A percentile compares a stretch with the other conserved stretches of the same genome.
These are phyloP conservation scores for Dryomyza anilis DNA, from an alignment of 2,888 invertebrate species.

Conservation along the genomic window DNA sequence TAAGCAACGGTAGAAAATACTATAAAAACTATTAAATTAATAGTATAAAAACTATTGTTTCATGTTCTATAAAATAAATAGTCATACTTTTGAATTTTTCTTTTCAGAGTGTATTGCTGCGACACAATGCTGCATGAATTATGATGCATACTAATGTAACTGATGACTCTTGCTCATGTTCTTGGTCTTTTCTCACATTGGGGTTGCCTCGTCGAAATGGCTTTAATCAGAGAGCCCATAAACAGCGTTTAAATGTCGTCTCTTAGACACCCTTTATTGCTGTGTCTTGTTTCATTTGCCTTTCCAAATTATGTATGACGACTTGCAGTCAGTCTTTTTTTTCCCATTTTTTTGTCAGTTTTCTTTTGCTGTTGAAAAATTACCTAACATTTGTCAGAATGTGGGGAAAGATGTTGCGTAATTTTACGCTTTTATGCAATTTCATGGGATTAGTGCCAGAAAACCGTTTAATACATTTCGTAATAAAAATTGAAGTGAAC, in stretches of 20 bases:
- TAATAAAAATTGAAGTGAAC: no score
- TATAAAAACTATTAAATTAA: no score
- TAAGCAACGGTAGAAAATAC: no score
- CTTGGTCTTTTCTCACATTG: background rate
- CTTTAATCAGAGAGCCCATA: conserved; percentile 12
- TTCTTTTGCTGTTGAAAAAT: conserved; percentile 1
- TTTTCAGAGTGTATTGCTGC: conserved; percentile 1
- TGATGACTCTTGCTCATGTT: background rate
- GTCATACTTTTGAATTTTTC: no score
- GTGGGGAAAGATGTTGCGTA: background rate
- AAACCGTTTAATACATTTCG: no score
- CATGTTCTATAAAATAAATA: no score
- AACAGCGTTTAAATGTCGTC: conserved; percentile 4
- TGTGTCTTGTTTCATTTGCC: no score
- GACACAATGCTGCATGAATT: background rate
- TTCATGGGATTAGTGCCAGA: background rate
- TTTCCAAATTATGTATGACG: no score
- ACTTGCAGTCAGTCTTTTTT: background rate
- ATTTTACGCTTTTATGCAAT: background rate
- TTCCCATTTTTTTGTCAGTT: background rate
- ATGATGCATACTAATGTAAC: background rate
- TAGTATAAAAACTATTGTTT: no score
- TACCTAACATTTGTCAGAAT: background rate
- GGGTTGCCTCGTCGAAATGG: background rate
- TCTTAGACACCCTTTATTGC: background rate